phyloP scores from a whole-genome alignment of 2,113 vertebrate genomes.

The Grus americana region DNA sequence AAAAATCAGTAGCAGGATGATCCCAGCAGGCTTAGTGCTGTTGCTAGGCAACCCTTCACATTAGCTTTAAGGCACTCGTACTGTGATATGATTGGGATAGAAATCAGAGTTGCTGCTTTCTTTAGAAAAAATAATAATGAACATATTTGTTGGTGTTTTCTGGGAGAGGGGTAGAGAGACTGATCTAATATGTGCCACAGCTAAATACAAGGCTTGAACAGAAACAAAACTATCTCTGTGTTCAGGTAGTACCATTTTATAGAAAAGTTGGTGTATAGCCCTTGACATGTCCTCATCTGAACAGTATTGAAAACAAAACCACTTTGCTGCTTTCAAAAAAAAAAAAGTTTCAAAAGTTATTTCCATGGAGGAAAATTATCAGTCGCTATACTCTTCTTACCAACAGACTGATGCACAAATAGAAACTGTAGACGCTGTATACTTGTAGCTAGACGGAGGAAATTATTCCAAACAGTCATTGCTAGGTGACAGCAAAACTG shows the following conservation, averaged over 20 bases:
- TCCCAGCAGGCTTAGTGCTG: neutral
- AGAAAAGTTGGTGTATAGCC: neutral
- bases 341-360: neutral
- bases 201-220: neutral
- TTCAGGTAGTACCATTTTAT: neutral
- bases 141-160: neutral
- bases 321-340: neutral
- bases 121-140: neutral
- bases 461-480: neutral
- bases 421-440: neutral
- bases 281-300: neutral
- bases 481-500: neutral
- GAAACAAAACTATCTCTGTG: neutral
- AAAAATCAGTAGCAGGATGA: neutral
- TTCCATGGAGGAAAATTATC: neutral
- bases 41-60: constrained; percentile 12
- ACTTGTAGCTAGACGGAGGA: neutral
- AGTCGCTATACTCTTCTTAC: neutral
- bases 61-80: neutral
- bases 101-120: neutral
- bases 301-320: neutral
- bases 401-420: neutral
- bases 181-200: neutral
- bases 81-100: neutral
- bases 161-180: neutral